Evolutionary conservation across 2,113 vertebrate species (phyloP), one percentile per base, ranked within the genome.

Genomic region (Nerophis lumbriciformis): DNA sequence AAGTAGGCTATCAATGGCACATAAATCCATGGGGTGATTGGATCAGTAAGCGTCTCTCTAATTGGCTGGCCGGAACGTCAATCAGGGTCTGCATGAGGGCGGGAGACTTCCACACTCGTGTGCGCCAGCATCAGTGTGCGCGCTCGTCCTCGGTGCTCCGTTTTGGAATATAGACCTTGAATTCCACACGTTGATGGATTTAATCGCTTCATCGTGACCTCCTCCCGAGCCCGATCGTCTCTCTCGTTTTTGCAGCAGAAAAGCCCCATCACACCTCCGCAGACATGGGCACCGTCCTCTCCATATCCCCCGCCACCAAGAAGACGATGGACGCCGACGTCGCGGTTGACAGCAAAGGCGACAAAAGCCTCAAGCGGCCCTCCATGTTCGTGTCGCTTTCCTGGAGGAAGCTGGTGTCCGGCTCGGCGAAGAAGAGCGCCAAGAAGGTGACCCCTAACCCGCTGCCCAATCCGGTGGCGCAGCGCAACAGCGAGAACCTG

Each of bases 221-320:
- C 48, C 62, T 8, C 45, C 69, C 68, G 28, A 28, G 2, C 28
- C 28, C 28, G 28, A 28, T 28, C 28, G 28, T 57, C 53, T 1
- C 62, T 65, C 16, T 66, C 63, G 66, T 52, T 61, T 64, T 52
- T 39, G 64, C 78, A 69, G 65, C 83, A 66, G 75, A 72, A 21
- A 35, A 48, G 19, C 21, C 10, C 49, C 47, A 39, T 53, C 71
- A 21, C 15, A 64, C 66, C 73, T 66, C 9, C 19, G 73, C 82
- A 77, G 71, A 42, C 66, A 98, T 98, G 96, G 96, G 96, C 61
- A 95, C 95, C 71, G 93, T 95, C 66, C 91, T 98, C 61, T 98
- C 95, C 4, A 89, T 98, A 62, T 94, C 93, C 9, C 94, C 95
- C 14, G 54, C 76, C 37, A 70, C 69, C 5, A 90, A 92, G 76